Conservation (phyloP, 2,113 vertebrate species). For the Oophaga pumilio region DNA sequence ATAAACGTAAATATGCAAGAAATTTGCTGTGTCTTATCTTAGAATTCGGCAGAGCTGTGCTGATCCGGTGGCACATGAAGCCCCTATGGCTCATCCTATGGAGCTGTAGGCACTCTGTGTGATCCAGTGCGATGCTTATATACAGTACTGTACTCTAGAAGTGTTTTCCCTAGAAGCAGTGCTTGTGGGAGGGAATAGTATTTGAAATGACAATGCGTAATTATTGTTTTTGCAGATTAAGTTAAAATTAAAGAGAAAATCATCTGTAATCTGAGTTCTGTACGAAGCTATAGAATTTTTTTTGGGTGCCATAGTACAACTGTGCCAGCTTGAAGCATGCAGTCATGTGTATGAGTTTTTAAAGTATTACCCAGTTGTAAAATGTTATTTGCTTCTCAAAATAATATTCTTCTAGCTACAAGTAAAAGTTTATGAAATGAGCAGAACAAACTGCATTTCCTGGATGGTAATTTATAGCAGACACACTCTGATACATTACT, state of each 20-base stretch:
- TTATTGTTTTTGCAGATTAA: neutral
- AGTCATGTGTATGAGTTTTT: neutral
- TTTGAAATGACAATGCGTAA: neutral
- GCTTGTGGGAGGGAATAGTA: neutral
- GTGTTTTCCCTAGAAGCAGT: neutral
- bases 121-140: neutral
- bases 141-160: neutral
- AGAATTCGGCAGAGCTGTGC: neutral
- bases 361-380: neutral
- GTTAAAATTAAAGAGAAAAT: neutral
- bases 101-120: neutral
- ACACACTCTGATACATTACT: constrained; percentile 6
- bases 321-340: neutral
- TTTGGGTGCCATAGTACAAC: neutral
- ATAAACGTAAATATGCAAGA: neutral
- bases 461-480: neutral
- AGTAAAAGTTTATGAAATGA: neutral
- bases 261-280: neutral
- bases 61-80: neutral
- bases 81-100: neutral
- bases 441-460: neutral
- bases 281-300: neutral
- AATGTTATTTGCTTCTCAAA: neutral
- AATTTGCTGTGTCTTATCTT: neutral
- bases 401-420: neutral